Base-by-base conservation (phyloP, 2,797 vertebrate species). In the Spinibarbus caldwelli region DNA sequence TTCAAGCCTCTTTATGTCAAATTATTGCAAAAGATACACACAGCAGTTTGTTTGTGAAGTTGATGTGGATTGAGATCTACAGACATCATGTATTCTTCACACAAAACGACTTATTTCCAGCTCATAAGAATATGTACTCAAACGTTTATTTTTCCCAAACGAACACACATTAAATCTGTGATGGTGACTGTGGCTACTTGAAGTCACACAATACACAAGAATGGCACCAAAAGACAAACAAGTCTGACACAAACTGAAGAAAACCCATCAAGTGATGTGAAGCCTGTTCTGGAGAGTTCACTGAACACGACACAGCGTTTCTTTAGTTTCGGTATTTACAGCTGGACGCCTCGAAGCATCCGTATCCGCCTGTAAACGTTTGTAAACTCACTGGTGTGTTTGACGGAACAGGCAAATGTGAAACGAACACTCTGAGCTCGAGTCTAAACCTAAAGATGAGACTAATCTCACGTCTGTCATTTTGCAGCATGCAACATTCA, bases 141-240 rank as follows among this genome's bases (percentile, higher is more conserved):
- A 92, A 93, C 89, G 83, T 87, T 94, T 94, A 92, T 87, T 78
- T 72, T 87, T 85, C 89, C 76, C 82, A 83, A 91, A 80, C 87
- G 90, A 85, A 91, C 87, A 92, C 87, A 93, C 89, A 91, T 89
- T 92, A 91, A 93, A 95, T 91, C 90, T 88, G 92, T 92, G 93
- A 93, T 82, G 43, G 86, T n/a, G 88, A 91, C 47, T 78, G 68
- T 84, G 78, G 90, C 90, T 88, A 91, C 91, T 85, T 89, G 86
- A 92, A 94, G 93, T 94, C 93, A 94, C 94, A 94, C 92, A 89
- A 93, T 88, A 92, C 90, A 94, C 93, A 90, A 92, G 85, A 94
- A 95, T 94, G 94, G 93, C 93, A 95, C 93, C 91, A 93, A 95
- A 83, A 82, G 91, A 95, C 90, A 34, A 67, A 94, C 90, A 81